These are phyloP conservation scores for Thymallus thymallus DNA, from an alignment of 2,113 vertebrate genomes.

Conservation along the genomic window DNA sequence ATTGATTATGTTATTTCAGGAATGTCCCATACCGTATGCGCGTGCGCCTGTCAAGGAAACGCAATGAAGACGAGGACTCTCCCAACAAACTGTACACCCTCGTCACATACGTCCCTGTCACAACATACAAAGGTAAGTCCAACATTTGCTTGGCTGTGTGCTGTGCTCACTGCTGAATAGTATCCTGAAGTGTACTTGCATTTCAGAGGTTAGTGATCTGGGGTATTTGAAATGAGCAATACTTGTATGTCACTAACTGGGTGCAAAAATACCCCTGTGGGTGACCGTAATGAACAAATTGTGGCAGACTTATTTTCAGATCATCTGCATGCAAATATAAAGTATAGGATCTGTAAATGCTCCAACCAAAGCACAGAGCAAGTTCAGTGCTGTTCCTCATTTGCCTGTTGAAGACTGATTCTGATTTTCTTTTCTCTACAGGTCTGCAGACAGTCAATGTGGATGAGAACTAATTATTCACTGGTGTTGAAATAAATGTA, in stretches of 20 bases:
- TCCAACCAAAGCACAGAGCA: not conserved
- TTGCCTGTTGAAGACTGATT: not conserved
- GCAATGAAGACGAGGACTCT: slow-evolving; percentile 89
- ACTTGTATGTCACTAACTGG: no score
- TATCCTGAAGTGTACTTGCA: no score
- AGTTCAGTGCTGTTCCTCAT: not conserved
- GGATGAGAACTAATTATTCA: slow-evolving; percentile 82
- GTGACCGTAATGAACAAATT: not conserved
- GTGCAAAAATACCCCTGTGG: no score
- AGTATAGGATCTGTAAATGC: not conserved
- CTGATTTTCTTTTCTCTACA: slow-evolving; percentile 51
- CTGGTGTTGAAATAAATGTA: slow-evolving; percentile 50
- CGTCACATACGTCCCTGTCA: slow-evolving; percentile 87
- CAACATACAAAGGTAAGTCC: slow-evolving; percentile 82
- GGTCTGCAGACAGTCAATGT: slow-evolving; percentile 90
- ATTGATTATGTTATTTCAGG: slow-evolving; percentile 50
- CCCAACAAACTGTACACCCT: slow-evolving; percentile 88
- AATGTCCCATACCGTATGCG: slow-evolving; percentile 89
- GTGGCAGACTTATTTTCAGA: not conserved
- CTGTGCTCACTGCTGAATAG: no score
- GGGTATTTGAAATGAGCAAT: no score
- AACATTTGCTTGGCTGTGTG: no score
- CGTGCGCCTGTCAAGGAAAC: slow-evolving; percentile 85
- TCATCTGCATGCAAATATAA: not conserved
- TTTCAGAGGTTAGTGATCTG: no score